Evolutionary conservation across 2,113 vertebrate genomes (phyloP).

Genomic region (Rallus limicola): DNA sequence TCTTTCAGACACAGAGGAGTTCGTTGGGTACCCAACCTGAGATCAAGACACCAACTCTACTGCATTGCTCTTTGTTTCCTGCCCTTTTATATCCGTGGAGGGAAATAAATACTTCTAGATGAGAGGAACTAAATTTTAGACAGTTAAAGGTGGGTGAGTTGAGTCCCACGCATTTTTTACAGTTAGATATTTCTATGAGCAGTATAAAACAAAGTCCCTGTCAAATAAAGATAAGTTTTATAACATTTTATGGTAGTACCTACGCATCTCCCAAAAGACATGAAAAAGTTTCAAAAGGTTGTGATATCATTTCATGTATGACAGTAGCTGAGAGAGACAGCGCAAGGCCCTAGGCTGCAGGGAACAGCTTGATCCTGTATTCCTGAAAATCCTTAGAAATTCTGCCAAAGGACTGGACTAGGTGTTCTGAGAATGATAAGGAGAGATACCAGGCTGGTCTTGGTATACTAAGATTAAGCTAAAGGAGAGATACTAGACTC

Average conservation of each 20-base stretch:
- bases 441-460: neutral
- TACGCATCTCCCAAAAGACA: neutral
- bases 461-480: neutral
- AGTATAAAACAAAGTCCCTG: neutral
- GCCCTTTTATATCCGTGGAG: neutral
- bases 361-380: neutral
- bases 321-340: neutral
- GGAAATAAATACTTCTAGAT: neutral
- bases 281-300: neutral
- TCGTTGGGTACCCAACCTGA: neutral
- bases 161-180: neutral
- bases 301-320: neutral
- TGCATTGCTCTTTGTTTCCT: neutral
- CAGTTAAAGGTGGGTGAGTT: neutral
- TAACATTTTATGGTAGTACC: neutral
- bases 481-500: neutral
- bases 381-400: conserved; percentile 3
- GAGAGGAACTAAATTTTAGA: neutral
- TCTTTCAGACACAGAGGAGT: neutral
- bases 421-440: neutral
- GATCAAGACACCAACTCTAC: neutral
- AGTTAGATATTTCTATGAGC: neutral
- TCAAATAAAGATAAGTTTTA: neutral
- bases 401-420: neutral
- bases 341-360: neutral